Evolutionary conservation across 2,797 vertebrate species (phyloP).

Genomic region (Enteromius paludinosus): DNA sequence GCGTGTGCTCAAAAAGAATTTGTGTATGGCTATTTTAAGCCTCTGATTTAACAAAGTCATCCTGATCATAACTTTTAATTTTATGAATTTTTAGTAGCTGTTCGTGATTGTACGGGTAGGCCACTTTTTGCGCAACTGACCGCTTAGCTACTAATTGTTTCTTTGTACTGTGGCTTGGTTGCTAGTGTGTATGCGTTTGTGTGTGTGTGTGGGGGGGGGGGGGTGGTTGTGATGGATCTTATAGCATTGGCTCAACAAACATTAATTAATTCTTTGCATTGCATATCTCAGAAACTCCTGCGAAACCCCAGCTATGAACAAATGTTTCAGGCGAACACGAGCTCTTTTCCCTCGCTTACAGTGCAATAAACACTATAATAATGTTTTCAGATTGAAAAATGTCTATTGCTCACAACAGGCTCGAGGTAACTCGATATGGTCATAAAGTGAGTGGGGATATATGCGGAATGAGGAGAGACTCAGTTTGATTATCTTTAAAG

Average conservation of each 20-base stretch:
- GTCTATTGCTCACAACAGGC: slow-evolving; percentile 63
- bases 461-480: slow-evolving; percentile 76
- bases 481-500: slow-evolving; percentile 84
- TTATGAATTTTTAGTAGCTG: not conserved
- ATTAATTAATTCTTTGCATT: slow-evolving; percentile 11
- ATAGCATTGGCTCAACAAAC: not conserved
- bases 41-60: not conserved
- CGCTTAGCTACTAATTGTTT: slow-evolving; percentile 10
- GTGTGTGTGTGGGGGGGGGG: not conserved
- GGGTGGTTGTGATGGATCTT: not conserved
- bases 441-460: slow-evolving; percentile 75
- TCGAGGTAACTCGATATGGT: slow-evolving; percentile 79
- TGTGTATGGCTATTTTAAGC: not conserved
- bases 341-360: not conserved
- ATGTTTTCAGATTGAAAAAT: slow-evolving; percentile 46
- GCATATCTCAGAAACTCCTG: slow-evolving; percentile 5
- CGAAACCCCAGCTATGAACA: not conserved
- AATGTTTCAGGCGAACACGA: slow-evolving; percentile 9
- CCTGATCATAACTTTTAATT: not conserved
- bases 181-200: not conserved
- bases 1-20: not conserved
- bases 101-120: not conserved
- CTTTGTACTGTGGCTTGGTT: slow-evolving; percentile 17
- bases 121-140: slow-evolving; percentile 22
- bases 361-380: slow-evolving; percentile 51